Base-by-base conservation (phyloP, 2,888 invertebrate genomes). In the Erynnis tages region DNA sequence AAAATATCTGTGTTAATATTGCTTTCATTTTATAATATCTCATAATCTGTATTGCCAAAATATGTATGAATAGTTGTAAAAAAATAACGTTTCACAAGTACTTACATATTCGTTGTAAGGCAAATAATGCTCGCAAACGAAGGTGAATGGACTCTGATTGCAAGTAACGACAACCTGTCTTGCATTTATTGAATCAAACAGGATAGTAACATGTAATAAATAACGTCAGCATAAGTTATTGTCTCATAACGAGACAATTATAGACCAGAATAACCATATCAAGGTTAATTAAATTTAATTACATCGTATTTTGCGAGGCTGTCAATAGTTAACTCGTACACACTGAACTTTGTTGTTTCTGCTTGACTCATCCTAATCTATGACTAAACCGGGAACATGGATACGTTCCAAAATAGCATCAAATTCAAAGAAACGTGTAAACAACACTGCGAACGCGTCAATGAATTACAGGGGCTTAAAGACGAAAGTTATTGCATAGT, bases 391-490 rank as follows among this genome's bases (percentile, higher is more conserved):
- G 27, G 34, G 43, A 41, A 41, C 38, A 46, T 21, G 37, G 37
- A 41, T 45, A 32, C 49, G 49, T 19, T 52, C 54, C 46, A 61
- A 63, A 61, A 63, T 62, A 61, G 58, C 58, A 10, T 41, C 44
- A 23, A 47, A 56, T 61, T 59, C 63, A 40, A 48, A 57, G 58
- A 57, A 79, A 10, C 25, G 14, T 23, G 10, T 14, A 25, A 23
- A 32, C 40, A 14, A 2, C 13, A 16, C 74, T 71, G 69, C 79
- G 75, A 81, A 77, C 75, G 71, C 71, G 71, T 70, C 72, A 76
- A 79, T 74, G 78, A 78, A 80, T 79, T 79, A 80, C 79, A 70
- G 58, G 69, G 79, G 86, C 83, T 83, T 86, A 84, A n/a, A 76
- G 66, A 57, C 63, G 61, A 75, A 79, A 81, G 71, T 78, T 79